Evolutionary conservation across 2,888 invertebrate genomes (phyloP), one percentile per base, ranked within the genome.

Genomic region (Ceraclea dissimilis): DNA sequence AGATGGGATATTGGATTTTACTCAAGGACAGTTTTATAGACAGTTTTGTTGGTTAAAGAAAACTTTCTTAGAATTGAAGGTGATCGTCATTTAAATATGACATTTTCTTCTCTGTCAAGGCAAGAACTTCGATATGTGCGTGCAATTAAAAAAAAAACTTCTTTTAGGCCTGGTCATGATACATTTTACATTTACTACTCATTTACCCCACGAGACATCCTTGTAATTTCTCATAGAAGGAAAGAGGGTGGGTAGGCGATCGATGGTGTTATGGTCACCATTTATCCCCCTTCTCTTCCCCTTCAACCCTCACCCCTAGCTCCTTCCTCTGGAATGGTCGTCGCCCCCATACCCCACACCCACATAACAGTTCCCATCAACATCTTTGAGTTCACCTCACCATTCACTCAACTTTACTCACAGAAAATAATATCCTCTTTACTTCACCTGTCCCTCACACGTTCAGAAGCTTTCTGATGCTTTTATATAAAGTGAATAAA

Each of bases 261-360:
- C 54, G 55, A 55, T 54, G 58, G 55, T 58, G 58, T 55, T 55
- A 55, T 58, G 58, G 58, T 58, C 58, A 47, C 58, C 54, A 44
- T 31, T 19, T 51, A 51, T 44, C 39, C 13, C 39, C 16, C 39
- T 8, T 13, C 39, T 39, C 16, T 4, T 16, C 13, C 39, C 39
- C 39, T 39, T 19, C 10, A 2, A 18, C 43, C 34, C 20, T 48
- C 52, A n/a, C n/a, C n/a, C 56, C 4, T 10, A 26, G 26, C 26
- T 43, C 31, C 54, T 46, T 52, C 48, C 33, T 49, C 43, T 21
- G 20, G 43, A 39, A 47, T 26, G 49, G 18, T 49, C 44, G 17
- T 49, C 49, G 39, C 39, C 13, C 5, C 39, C 39, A 31, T 16
- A 39, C 16, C 39, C 39, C 39, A 31, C 31, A 6, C 31, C 11